Base-by-base conservation (phyloP, 2,888 invertebrate genomes). In the Brachycybe producta region DNA sequence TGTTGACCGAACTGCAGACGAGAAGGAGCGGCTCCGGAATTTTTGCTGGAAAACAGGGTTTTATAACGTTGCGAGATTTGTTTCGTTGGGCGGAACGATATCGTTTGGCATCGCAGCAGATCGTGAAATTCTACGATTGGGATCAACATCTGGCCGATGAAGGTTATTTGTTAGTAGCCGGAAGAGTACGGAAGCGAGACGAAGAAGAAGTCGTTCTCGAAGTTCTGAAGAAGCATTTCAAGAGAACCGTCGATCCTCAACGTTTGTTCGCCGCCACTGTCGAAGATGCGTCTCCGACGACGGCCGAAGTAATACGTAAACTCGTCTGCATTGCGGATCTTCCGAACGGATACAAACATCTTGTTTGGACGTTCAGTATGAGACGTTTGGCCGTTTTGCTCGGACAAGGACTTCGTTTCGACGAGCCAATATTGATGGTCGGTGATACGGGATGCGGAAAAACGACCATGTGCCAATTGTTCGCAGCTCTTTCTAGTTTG, bases 361-460 rank as follows among this genome's bases (percentile, higher is more conserved):
- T 98, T 19, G 92, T 97, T 1, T 94, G 95, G 91, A 99, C 98
- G 0, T 80, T 76, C 57, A 86, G 85, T 61, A 85, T 95, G 84
- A 75, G 90, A 46, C 64, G 75, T 55, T 66, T 78, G 59, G 73
- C 74, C n/a, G 74, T 77, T 23, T 62, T 78, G 43, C 68, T 75
- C 45, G 72, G 72, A 7, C 68, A 94, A 69, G 86, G 94, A 0
- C 75, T 91, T 58, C 76, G 80, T 57, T 97, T 90, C 62, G 77
- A 84, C 59, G 98, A 99, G 66, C 97, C 98, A 0, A 84, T 95
- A 1, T 68, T 99, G 40, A 70, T 99, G 36, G 91, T 99, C 1
- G 98, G 98, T 8, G 94, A 95, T 64, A 99, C 98, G 1, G 98
- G 74, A 65, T 90, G 94, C 63, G 97, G 97, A 0, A 97, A 97